Percentiles rank a stretch among this genome's conserved stretches.
These are phyloP conservation scores for Drosophila saltans DNA, from an alignment of 1,140 invertebrate genomes.

Conservation along the genomic window DNA sequence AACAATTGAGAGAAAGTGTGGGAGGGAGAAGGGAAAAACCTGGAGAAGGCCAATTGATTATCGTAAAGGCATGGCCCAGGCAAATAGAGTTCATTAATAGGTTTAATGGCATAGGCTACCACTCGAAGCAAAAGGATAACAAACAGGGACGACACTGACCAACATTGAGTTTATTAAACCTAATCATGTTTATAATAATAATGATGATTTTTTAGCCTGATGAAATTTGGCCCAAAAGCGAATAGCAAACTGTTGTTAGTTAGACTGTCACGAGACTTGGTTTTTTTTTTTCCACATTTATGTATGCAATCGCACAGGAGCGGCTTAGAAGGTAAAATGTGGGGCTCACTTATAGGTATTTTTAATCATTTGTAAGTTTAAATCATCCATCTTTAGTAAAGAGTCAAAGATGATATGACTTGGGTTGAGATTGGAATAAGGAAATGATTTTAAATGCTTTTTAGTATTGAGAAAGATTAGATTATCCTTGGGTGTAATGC, in stretches of 20 bases:
- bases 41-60: conserved; percentile 26
- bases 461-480: no score
- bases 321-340: background rate
- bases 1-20: conserved; percentile 20
- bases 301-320: background rate
- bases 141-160: conserved; percentile 46
- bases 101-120: conserved; percentile 66
- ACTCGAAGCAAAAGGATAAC: conserved; percentile 42
- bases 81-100: conserved; percentile 79
- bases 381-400: no score
- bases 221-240: background rate
- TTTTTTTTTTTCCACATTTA: background rate
- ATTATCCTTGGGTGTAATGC: no score
- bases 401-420: no score
- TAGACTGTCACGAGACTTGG: conserved; percentile 54
- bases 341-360: no score
- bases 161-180: conserved; percentile 47
- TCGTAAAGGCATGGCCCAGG: conserved; percentile 58
- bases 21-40: conserved; percentile 15
- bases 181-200: background rate
- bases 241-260: conserved; percentile 45
- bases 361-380: no score
- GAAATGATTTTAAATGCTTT: no score
- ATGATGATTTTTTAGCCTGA: background rate
- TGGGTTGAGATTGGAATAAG: no score